phyloP scores from a whole-genome alignment of 2,113 vertebrate genomes.

The Pteruthius melanotis region DNA sequence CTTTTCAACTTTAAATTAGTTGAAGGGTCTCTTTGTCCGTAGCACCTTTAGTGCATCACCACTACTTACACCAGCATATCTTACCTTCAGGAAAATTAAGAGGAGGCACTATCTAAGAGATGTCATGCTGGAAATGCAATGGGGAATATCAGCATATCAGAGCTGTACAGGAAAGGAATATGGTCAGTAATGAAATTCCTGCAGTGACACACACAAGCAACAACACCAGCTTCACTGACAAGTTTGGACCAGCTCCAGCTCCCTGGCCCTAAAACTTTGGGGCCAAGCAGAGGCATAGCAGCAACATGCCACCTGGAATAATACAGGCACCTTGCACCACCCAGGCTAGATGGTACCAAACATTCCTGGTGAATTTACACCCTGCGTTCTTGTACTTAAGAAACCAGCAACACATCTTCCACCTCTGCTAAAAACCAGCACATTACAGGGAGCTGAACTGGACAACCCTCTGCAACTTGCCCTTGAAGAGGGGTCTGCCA shows the following conservation, averaged over 20 bases:
- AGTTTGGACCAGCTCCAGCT: background rate
- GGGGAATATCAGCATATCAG: background rate
- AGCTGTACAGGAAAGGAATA: background rate
- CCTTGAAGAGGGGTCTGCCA: background rate
- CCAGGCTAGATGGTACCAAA: background rate
- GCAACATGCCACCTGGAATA: background rate
- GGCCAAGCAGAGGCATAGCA: background rate
- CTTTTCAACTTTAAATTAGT: too few relatives aligned
- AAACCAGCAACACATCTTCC: background rate
- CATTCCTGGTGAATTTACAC: background rate
- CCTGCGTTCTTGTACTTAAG: background rate
- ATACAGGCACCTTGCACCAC: background rate
- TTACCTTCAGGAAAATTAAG: background rate
- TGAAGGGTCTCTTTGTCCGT: too few relatives aligned
- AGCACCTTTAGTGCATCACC: too few relatives aligned
- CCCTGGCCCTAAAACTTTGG: background rate
- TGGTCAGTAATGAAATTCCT: background rate
- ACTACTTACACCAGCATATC: background rate
- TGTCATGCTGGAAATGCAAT: background rate
- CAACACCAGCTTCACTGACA: background rate
- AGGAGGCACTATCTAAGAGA: background rate
- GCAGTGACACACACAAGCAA: background rate
- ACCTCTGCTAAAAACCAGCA: background rate
- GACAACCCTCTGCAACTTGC: background rate
- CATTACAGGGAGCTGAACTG: background rate